These are phyloP conservation scores for Limnephilus auricula DNA, from an alignment of 2,888 invertebrate species.

Conservation along the genomic window DNA sequence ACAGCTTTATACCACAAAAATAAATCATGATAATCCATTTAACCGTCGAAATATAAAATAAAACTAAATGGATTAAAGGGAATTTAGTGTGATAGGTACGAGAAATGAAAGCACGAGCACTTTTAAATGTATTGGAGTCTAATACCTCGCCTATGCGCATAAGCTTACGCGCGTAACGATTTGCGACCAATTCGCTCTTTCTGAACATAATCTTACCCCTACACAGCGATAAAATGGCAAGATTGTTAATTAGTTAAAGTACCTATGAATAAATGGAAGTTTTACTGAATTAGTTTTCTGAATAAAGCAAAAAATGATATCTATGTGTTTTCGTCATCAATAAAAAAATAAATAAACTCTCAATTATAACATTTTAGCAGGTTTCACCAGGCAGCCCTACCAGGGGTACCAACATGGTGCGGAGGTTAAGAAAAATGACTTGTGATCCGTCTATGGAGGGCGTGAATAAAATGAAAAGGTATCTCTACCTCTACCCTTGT, in stretches of 20 bases:
- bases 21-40: no score
- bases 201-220: no score
- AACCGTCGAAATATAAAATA: no score
- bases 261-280: not conserved
- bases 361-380: not conserved
- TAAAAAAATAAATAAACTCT: not conserved
- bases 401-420: constrained; percentile 48
- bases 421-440: constrained; percentile 59
- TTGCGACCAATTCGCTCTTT: no score
- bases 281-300: not conserved
- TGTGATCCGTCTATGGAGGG: constrained; percentile 59
- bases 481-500: constrained; percentile 52
- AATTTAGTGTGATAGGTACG: not conserved
- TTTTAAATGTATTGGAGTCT: not conserved
- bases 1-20: no score
- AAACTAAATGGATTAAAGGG: not conserved
- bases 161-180: no score
- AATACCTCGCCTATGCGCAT: no score
- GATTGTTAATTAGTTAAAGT: not conserved
- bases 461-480: constrained; percentile 49
- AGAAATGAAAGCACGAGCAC: not conserved
- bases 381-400: not conserved
- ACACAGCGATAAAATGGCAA: no score
- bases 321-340: not conserved
- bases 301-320: not conserved